These are phyloP conservation scores for Ailuropoda melanoleuca DNA, from an alignment of 2,113 vertebrate genomes.

Conservation along the genomic window DNA sequence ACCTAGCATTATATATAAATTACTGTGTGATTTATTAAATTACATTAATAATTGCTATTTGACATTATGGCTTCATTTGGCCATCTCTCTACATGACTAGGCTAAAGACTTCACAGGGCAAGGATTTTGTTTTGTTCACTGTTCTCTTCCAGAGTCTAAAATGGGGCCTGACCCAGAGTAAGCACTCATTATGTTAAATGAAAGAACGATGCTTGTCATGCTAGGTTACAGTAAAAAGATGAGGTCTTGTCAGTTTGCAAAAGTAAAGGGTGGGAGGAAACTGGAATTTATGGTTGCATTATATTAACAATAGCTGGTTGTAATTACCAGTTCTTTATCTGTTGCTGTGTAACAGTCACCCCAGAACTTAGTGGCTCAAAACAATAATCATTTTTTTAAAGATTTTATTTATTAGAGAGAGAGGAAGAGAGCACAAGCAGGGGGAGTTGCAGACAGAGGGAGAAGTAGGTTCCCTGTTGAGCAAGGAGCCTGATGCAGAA, in stretches of 20 bases:
- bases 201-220: not conserved
- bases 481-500: fast-evolving
- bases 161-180: not conserved
- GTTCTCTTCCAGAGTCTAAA: not conserved
- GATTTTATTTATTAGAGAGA: not conserved
- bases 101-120: not conserved
- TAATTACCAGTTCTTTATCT: not conserved
- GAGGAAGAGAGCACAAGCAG: not conserved
- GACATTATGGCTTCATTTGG: not conserved
- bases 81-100: not conserved
- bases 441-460: not conserved
- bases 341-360: not conserved
- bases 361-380: not conserved
- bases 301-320: not conserved
- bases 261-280: not conserved
- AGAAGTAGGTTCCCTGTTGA: too few species aligned
- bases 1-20: not conserved
- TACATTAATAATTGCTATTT: not conserved
- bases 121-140: not conserved
- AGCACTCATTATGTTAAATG: not conserved
- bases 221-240: not conserved
- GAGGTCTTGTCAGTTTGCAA: not conserved
- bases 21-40: not conserved
- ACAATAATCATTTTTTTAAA: not conserved
- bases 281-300: not conserved